These are phyloP conservation scores for Phymanthus crucifer DNA, from an alignment of 92 coral and sea anemone species.

Conservation along the genomic window DNA sequence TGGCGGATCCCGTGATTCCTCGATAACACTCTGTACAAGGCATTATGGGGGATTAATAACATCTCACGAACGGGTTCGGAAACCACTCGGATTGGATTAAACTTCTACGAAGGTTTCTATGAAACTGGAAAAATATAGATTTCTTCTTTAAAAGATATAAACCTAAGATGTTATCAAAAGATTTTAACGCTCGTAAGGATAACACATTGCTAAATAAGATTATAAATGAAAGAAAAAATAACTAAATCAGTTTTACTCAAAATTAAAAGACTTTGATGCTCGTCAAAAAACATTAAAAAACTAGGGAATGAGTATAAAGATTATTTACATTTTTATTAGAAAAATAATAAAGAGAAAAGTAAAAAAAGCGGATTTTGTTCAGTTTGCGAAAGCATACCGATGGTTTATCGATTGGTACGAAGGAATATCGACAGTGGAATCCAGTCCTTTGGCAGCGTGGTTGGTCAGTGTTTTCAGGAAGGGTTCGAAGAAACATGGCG, in stretches of 20 bases:
- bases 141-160: not conserved
- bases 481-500: constrained; percentile 39
- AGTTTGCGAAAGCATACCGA: not conserved
- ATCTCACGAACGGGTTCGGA: not conserved
- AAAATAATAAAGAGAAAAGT: not conserved
- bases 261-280: too few relatives aligned
- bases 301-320: too few relatives aligned
- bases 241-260: not conserved
- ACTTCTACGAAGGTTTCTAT: not conserved
- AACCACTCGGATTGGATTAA: constrained; percentile 4
- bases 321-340: too few relatives aligned
- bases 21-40: constrained; percentile 16
- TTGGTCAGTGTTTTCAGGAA: constrained; percentile 35
- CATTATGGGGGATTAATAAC: constrained; percentile 26
- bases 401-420: constrained; percentile 6
- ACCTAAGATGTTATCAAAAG: not conserved
- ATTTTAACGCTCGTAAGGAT: not conserved
- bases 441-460: constrained; percentile 38
- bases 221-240: too few relatives aligned
- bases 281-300: too few relatives aligned
- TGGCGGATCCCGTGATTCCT: constrained; percentile 84
- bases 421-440: not conserved
- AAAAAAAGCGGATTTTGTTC: not conserved
- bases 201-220: too few relatives aligned
- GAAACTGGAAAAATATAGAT: not conserved